phyloP scores from a whole-genome alignment of 2,797 vertebrate genomes.

The Propithecus perrieri region DNA sequence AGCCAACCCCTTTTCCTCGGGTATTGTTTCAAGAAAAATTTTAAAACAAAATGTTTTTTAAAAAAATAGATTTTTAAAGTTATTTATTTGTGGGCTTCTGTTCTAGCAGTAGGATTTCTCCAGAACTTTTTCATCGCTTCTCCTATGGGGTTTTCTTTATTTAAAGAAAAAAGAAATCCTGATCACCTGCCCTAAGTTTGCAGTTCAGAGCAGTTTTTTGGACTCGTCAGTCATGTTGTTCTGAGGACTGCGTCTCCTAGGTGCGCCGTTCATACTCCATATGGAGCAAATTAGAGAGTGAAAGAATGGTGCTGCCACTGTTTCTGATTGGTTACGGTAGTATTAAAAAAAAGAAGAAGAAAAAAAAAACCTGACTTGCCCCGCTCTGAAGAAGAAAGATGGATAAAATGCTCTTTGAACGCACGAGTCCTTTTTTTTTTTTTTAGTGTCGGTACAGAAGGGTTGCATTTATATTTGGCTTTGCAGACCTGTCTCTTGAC shows the following conservation, averaged over 20 bases:
- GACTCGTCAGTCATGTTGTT: background rate
- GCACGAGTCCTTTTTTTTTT: conserved; percentile 80
- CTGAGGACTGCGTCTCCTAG: conserved; percentile 27
- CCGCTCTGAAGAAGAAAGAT: conserved; percentile 80
- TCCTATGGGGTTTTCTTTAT: conserved; percentile 1
- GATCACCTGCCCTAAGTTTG: conserved; percentile 77
- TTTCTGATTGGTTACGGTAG: conserved; percentile 86
- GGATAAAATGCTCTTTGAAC: conserved; percentile 88
- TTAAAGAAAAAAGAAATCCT: background rate
- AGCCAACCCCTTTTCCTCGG: background rate
- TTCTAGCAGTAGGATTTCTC: background rate
- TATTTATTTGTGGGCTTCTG: background rate
- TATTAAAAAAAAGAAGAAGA: conserved; percentile 60
- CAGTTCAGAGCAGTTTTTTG: background rate
- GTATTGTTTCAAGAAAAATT: background rate
- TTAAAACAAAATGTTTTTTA: background rate
- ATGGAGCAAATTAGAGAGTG: conserved; percentile 83
- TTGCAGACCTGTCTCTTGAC: conserved; percentile 88
- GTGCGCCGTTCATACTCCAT: conserved; percentile 66
- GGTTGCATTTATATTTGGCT: conserved; percentile 88
- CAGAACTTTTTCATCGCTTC: background rate
- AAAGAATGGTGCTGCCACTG: conserved; percentile 74
- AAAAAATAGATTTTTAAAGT: background rate
- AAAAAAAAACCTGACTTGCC: conserved; percentile 56
- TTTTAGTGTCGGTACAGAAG: conserved; percentile 83